Base-by-base conservation (phyloP, 1,140 invertebrate genomes). In the Drosophila suzukii region DNA sequence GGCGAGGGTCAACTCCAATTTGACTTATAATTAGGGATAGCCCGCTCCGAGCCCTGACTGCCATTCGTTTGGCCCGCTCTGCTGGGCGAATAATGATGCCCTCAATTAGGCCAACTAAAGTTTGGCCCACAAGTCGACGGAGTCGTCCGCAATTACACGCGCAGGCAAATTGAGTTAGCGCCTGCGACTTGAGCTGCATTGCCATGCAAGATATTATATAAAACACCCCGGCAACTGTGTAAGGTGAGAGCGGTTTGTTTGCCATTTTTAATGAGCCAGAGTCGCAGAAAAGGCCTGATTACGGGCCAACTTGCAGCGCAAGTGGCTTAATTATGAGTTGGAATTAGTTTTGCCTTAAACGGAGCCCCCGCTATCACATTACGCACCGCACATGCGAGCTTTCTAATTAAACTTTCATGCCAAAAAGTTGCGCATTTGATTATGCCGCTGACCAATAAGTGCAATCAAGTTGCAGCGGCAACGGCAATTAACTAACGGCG, bases 391-490 rank as follows among this genome's bases (percentile, higher is more conserved):
- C 67, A 71, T 57, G 50, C 51, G 59, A 75, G 73, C 74, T 81
- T 81, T 89, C 77, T 81, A 81, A 83, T 83, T 83, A 80, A 88
- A 88, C 76, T 88, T 88, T 77, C 57, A 74, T 82, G 75, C 49
- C 41, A 44, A 88, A 86, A 81, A 89, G 85, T 89, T 89, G 63
- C 68, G 79, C 84, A 80, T 88, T 88, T 88, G 83, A 88, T 88
- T 88, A 88, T 89, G 75, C 79, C 61, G 67, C 76, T 74, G 75
- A 80, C 84, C 84, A 88, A 88, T 88, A 83, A 79, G 78, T 81
- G 83, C 78, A 86, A 82, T 88, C 71, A 78, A 75, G 74, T 53
- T 68, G 47, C 50, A 61, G 51, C 60, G 53, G 56, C 62, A 66
- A 79, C 60, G 80, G 65, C 77, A 88, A 90, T 88, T 89, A 88